Evolutionary conservation across 2,113 vertebrate species (phyloP).

Genomic region (Meleagris gallopavo): DNA sequence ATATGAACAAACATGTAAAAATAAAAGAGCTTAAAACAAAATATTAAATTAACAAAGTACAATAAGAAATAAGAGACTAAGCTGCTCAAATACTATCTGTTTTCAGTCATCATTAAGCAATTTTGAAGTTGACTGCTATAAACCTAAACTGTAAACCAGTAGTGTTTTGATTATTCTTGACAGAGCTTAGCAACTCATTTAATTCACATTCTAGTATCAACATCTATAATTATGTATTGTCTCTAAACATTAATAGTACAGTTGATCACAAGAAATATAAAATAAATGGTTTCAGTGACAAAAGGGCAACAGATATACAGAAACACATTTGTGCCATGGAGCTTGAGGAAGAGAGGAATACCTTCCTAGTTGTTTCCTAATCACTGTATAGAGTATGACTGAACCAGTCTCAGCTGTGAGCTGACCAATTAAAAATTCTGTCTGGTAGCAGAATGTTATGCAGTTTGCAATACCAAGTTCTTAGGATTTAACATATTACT

Average conservation of each 20-base stretch:
- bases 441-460: not conserved
- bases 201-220: not conserved
- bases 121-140: not conserved
- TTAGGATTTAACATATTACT: not conserved
- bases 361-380: not conserved
- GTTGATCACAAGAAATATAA: not conserved
- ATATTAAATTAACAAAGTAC: not conserved
- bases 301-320: not conserved
- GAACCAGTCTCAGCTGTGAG: not conserved
- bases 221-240: not conserved
- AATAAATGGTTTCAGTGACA: not conserved
- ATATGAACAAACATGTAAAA: not conserved
- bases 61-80: not conserved
- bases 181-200: not conserved
- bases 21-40: not conserved
- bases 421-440: not conserved
- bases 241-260: not conserved
- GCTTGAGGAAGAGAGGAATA: not conserved
- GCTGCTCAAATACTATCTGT: not conserved
- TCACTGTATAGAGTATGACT: not conserved
- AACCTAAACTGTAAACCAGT: not conserved
- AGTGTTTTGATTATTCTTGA: not conserved
- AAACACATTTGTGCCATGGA: not conserved
- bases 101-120: not conserved
- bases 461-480: not conserved